Evolutionary conservation across 2,888 invertebrate genomes (phyloP).

Genomic region (Hypercompe scribonia): DNA sequence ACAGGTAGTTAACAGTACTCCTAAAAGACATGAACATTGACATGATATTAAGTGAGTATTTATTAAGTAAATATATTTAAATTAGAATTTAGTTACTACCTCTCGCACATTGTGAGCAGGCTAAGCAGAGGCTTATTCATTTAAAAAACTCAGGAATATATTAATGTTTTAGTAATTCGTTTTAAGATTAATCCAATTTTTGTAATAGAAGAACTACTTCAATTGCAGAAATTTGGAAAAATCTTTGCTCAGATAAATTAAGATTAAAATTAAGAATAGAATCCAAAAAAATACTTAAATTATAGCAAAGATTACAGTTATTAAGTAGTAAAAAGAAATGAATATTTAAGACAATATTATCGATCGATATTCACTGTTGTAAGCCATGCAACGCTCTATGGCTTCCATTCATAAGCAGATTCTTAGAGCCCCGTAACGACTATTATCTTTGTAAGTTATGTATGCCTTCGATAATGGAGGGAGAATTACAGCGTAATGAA

Average conservation of each 20-base stretch:
- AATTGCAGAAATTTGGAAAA: background rate
- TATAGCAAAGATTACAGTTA: background rate
- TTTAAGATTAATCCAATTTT: background rate
- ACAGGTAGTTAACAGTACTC: constrained; percentile 38
- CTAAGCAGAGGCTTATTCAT: background rate
- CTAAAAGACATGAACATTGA: constrained; percentile 27
- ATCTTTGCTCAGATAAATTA: background rate
- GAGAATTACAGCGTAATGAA: constrained; percentile 15
- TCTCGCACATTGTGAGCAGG: background rate
- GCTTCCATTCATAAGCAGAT: constrained; percentile 52
- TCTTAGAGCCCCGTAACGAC: constrained; percentile 53
- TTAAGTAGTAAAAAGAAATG: background rate
- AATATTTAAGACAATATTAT: constrained; percentile 21
- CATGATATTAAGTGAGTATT: constrained; percentile 35
- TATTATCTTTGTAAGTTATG: constrained; percentile 60
- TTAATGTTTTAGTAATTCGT: background rate
- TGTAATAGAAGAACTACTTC: no score
- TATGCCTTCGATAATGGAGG: constrained; percentile 51
- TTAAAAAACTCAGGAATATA: background rate
- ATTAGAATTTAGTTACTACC: background rate
- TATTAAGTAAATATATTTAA: constrained; percentile 28
- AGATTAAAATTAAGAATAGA: background rate
- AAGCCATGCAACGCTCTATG: constrained; percentile 48
- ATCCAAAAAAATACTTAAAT: background rate
- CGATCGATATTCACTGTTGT: background rate